Base-by-base conservation (phyloP, 2,113 vertebrate species). In the Dromaius novaehollandiae region DNA sequence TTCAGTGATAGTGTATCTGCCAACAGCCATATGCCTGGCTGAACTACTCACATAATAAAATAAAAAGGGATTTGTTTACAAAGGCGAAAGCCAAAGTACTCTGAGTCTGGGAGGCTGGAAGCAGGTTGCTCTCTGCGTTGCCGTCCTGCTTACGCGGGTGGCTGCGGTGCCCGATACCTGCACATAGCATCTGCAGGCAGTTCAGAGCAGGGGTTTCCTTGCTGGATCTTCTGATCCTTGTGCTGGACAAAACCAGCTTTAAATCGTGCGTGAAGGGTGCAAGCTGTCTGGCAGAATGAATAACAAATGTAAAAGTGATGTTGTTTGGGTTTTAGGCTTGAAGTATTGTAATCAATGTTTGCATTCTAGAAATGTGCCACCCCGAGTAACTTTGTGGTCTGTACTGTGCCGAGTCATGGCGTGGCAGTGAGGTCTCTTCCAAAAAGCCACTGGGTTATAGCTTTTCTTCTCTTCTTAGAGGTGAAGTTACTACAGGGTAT, bases 91-190 rank as follows among this genome's bases (percentile, higher is more conserved):
- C 36, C 68, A 40, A 84, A 87, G 56, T 76, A n/a, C 18, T 70
- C 46, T 51, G 76, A 71, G 60, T 74, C 50, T 70, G 77, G 79
- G 58, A 80, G 53, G 24, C 63, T 55, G 83, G 53, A 36, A 80
- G 10, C 73, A 93, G 44, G 13, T n/a, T 88, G 89, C 20, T 86
- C 34, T 26, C 68, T 38, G 1, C 6, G 14, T 40, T 93, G 78
- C 40, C 34, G 77, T 34, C 11, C 58, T 3, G 4, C 42, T 42
- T 55, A 18, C 1, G 5, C 9, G 18, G 38, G 2, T 5, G 1
- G 0, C 3, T 11, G 36, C 77, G 38, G 32, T 1, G 1, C 30
- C 40, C 63, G 66, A 26, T 61, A 16, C 0, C 0, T 78, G 81
- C 9, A 3, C 7, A 2, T 30, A 48, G 30, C 44, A 4, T 69